Evolutionary conservation across 2,888 invertebrate genomes (phyloP).

Genomic region (Calameuta pallipes): DNA sequence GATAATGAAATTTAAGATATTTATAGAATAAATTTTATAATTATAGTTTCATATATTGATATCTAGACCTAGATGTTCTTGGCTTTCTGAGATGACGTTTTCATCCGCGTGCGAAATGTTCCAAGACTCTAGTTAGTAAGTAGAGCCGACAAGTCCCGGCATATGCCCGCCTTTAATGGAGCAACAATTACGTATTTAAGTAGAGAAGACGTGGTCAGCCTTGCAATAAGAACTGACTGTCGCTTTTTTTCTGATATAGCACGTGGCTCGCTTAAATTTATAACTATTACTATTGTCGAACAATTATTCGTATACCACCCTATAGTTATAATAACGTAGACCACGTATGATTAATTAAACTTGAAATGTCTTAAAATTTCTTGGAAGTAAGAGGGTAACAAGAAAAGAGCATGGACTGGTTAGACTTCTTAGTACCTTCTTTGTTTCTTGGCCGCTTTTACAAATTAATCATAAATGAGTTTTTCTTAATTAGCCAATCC

Average conservation of each 20-base stretch:
- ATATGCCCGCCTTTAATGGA: slow-evolving; percentile 10
- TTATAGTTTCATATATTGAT: background rate
- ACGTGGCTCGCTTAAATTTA: background rate
- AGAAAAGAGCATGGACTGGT: background rate
- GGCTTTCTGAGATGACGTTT: background rate
- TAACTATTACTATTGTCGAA: background rate
- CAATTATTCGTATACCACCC: background rate
- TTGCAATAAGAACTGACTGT: slow-evolving; percentile 2
- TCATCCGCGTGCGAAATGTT: background rate
- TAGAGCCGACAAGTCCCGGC: background rate
- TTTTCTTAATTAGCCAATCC: no score
- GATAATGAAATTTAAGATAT: background rate
- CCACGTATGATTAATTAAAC: background rate
- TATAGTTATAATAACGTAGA: background rate
- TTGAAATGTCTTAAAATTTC: background rate
- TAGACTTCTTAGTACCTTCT: background rate
- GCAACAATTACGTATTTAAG: slow-evolving; percentile 21
- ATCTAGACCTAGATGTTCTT: background rate
- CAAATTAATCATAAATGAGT: no score
- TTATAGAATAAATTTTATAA: background rate
- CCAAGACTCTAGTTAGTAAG: background rate
- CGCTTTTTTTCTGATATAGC: background rate
- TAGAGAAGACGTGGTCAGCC: slow-evolving; percentile 9
- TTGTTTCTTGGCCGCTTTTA: no score
- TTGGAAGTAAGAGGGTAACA: background rate